Evolutionary conservation across 2,113 vertebrate genomes (phyloP), one percentile per base, ranked within the genome.

Genomic region (Myxocyprinus asiaticus): DNA sequence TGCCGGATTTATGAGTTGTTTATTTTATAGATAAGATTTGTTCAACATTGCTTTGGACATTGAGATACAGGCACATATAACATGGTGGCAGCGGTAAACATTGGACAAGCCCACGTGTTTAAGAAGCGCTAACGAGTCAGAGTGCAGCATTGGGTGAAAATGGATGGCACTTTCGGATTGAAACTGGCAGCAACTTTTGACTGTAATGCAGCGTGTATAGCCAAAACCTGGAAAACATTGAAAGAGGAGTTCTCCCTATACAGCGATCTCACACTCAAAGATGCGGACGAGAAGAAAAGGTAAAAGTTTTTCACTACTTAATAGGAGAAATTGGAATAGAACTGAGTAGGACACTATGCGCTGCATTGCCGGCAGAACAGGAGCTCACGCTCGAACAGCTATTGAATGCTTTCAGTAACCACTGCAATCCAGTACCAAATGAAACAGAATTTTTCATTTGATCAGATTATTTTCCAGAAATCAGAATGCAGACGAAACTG

Each of bases 271-370:
- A 9, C 47, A 1, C 67, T 79, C 9, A 8, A 7, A 70, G 15
- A 62, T 3, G 50, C 42, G 7, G 67, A 65, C 9, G 9, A 65
- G 2, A 64, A 73, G 14, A 72, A 0, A 80, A 66, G 62, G 42
- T 73, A 48, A 73, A 80, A 73, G 69, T 80, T 4, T 72, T 80
- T n/a, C 44, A 73, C 14, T 73, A 58, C 44, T 14, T 72, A 62
- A 72, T 79, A 9, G 42, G 68, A 58, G 68, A 72, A 14, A 72
- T 10, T 0, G 77, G 67, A 3, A 14, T 59, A 79, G 42, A 71
- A 65, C 77, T 71, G 6, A 17, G 58, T 10, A 61, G 63, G 67
- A 64, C 6, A 45, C 59, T 79, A 9, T 6, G 77, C 5, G 42
- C 77, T 9, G 45, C 59, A 3, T 4, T 44, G 2, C 48, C 33